Percentiles rank a stretch among this genome's conserved stretches.
phyloP scores from a whole-genome alignment of 2,113 vertebrate genomes.

The Platichthys stellatus region DNA sequence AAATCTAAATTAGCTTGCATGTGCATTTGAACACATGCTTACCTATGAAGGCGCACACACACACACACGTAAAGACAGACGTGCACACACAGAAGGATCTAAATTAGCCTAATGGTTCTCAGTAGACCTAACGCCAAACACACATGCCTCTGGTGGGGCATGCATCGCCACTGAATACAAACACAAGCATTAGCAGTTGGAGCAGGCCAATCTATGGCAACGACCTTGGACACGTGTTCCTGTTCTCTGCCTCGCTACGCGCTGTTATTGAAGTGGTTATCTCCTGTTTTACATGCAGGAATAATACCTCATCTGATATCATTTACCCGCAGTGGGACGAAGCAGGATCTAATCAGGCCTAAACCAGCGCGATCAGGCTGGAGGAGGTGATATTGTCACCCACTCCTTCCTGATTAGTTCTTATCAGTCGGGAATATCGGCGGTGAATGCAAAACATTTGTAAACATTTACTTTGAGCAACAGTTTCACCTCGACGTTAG shows the following conservation, averaged over 20 bases:
- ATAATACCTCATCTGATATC: conserved; percentile 24
- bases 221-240: conserved; percentile 52
- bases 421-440: not conserved
- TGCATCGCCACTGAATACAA: conserved; percentile 65
- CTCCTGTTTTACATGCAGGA: conserved; percentile 27
- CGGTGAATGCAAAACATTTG: not conserved
- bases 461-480: not conserved
- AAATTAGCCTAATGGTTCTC: conserved; percentile 69
- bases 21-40: conserved; percentile 48
- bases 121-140: conserved; percentile 49
- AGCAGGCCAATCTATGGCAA: conserved; percentile 36
- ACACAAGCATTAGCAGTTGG: conserved; percentile 64
- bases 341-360: conserved; percentile 8
- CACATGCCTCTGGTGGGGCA: conserved; percentile 52
- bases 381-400: conserved; percentile 1
- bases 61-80: not conserved
- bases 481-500: not conserved
- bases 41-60: conserved; percentile 4
- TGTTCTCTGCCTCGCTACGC: conserved; percentile 6
- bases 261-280: conserved; percentile 41
- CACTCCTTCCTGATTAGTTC: not conserved
- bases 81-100: conserved; percentile 11
- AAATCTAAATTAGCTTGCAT: conserved; percentile 66
- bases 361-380: not conserved
- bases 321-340: not conserved